Evolutionary conservation across 2,113 vertebrate genomes (phyloP).

Genomic region (Odontophorus gujanensis): DNA sequence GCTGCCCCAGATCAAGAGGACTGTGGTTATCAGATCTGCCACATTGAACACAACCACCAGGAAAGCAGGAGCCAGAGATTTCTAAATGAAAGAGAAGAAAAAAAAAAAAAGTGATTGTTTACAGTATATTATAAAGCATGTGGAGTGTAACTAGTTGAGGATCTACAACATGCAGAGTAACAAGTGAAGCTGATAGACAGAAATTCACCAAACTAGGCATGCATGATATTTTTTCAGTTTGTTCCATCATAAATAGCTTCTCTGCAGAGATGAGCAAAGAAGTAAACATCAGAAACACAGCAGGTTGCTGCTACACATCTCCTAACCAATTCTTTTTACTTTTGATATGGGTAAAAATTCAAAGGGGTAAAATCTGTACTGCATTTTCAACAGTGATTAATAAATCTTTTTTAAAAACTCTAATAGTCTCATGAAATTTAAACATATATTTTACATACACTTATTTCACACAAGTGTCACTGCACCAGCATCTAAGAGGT

Average conservation of each 20-base stretch:
- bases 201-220: background rate
- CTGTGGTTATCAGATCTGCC: background rate
- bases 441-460: background rate
- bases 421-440: background rate
- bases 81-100: background rate
- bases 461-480: background rate
- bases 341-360: background rate
- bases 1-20: background rate
- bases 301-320: background rate
- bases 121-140: background rate
- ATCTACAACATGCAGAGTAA: conserved; percentile 15
- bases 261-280: background rate
- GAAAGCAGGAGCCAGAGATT: background rate
- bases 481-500: background rate
- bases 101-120: background rate
- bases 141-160: conserved; percentile 4
- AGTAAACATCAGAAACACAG: background rate
- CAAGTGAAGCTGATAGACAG: conserved; percentile 1
- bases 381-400: background rate
- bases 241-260: background rate
- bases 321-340: background rate
- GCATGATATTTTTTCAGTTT: background rate
- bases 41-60: background rate
- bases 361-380: background rate
- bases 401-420: background rate